Conservation (phyloP, 2,113 vertebrate genomes). For the Dipodomys stephensi region DNA sequence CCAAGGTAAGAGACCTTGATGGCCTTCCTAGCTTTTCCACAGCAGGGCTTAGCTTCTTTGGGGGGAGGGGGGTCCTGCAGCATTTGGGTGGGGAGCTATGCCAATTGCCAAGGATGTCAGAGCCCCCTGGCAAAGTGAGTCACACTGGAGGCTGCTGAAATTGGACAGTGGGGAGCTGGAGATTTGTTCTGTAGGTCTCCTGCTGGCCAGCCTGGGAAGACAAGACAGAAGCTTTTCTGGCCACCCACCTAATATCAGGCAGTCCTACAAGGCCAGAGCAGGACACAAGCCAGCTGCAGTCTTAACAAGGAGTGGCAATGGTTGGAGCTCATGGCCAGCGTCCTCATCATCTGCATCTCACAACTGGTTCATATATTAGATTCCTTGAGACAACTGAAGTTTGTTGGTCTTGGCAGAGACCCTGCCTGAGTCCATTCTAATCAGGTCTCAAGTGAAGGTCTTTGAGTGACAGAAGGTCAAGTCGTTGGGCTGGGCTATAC, state of each 20-base stretch:
- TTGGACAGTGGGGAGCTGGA: accelerated
- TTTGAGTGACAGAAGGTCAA: background rate
- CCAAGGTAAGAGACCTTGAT: conserved; percentile 90
- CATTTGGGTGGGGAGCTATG: conserved; percentile 27
- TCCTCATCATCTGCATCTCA: background rate
- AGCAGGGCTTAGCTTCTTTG: conserved; percentile 24
- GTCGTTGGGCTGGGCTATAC: background rate
- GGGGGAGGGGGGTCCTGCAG: conserved; percentile 46
- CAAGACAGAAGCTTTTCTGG: background rate
- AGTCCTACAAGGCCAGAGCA: background rate
- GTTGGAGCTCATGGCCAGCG: background rate
- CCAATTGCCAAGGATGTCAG: background rate
- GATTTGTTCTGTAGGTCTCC: background rate
- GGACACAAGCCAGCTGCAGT: background rate
- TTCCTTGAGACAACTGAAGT: background rate
- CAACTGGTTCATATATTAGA: background rate
- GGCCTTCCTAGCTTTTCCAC: conserved; percentile 68
- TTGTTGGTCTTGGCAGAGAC: background rate
- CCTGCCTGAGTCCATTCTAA: background rate
- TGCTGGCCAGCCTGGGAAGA: background rate
- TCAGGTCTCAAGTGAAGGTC: background rate
- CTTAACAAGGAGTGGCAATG: accelerated
- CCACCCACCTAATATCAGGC: background rate
- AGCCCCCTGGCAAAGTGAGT: background rate
- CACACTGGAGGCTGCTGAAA: background rate